Evolutionary conservation across 2,888 invertebrate genomes (phyloP), one percentile per base, ranked within the genome.

Genomic region (Thera obeliscata): DNA sequence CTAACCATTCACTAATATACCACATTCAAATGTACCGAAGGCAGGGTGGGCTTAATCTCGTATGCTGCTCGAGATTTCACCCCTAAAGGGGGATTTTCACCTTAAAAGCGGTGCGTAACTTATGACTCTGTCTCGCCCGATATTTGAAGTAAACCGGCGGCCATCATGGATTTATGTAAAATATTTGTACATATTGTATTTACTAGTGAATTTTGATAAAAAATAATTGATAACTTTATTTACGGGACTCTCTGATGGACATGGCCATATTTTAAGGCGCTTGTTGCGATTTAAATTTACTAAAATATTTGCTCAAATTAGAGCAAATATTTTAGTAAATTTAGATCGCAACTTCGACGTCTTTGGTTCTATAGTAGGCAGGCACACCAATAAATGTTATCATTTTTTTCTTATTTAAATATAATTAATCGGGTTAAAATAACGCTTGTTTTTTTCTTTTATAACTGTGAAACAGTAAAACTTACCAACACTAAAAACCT

Each of bases 1-100:
- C 90, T 87, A 78, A 79, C 85, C 88, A 86, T 88, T 90, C 87
- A 86, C 88, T 88, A 91, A 89, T 90, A 89, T 87, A 86, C 87
- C 87, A 82, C 88, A 91, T 90, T 91, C 90, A 90, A 90, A 90
- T 89, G 87, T 86, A 85, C 82, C 87, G 66, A 69, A 67, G 73
- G 69, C 57, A 67, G 67, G 68, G 68, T 50, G 72, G 71, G 73
- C 71, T 72, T 73, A 75, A 74, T 76, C 74, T 74, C 62, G 74
- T 73, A 74, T 75, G 72, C 74, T 65, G 70, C 70, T 72, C 72
- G 72, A 74, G 74, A 71, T 73, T 72, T 71, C 58, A 64, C 61
- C 66, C 69, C 69, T 64, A 57, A 56, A 63, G 52, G 63, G 50
- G 61, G 60, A 9, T 71, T 78, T 74, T 73, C 75, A 76, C 72